These are phyloP conservation scores for Lonchura striata DNA, from an alignment of 2,113 vertebrate species.

Conservation along the genomic window DNA sequence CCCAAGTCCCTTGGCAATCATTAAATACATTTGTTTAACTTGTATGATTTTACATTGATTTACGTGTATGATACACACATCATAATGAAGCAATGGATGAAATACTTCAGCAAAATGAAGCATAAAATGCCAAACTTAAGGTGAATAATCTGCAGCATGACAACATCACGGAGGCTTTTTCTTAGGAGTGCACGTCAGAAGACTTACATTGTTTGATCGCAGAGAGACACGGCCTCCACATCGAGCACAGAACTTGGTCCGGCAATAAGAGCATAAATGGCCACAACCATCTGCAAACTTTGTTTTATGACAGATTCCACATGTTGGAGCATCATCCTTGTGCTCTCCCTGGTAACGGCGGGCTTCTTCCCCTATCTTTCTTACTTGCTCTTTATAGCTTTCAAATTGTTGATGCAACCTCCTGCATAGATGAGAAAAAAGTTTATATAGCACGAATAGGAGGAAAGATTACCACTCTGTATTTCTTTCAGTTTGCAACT, in stretches of 20 bases:
- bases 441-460: conserved; percentile 34
- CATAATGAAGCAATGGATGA: not conserved
- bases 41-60: not conserved
- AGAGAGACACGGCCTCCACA: conserved; percentile 96
- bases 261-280: conserved; percentile 97
- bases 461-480: not conserved
- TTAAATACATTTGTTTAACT: not conserved
- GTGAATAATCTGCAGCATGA: not conserved
- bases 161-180: not conserved
- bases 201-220: conserved; percentile 96
- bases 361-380: conserved; percentile 93
- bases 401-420: conserved; percentile 98
- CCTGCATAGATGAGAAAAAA: conserved; percentile 75
- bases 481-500: not conserved
- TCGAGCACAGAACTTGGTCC: conserved; percentile 96
- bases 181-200: not conserved
- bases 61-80: not conserved
- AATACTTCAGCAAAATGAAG: not conserved
- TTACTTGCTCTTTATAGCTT: conserved; percentile 98
- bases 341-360: conserved; percentile 90
- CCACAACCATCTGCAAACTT: conserved; percentile 98
- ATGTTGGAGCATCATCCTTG: conserved; percentile 96
- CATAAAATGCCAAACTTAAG: not conserved
- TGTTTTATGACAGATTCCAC: conserved; percentile 97
- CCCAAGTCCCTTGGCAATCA: not conserved